A percentile compares a stretch with the other conserved stretches of the same genome.
Conservation (phyloP, 2,797 vertebrate species). For the Mareca penelope region DNA sequence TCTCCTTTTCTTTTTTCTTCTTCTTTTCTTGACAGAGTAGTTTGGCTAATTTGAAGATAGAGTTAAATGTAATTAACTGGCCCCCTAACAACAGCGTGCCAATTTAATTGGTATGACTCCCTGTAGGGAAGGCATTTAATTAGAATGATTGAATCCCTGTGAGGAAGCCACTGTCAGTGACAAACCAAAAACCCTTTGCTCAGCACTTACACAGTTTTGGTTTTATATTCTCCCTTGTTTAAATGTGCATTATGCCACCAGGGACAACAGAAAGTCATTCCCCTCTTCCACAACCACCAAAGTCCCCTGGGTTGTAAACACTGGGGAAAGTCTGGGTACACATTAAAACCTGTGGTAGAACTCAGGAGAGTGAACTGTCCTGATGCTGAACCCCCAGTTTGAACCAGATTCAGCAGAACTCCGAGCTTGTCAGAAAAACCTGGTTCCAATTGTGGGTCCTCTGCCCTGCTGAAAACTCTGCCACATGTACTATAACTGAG, state of each 20-base stretch:
- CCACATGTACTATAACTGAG: background rate
- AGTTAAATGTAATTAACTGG: constrained; percentile 74
- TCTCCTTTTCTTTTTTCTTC: background rate
- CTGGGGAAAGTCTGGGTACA: background rate
- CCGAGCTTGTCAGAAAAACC: background rate
- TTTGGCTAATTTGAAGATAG: constrained; percentile 64
- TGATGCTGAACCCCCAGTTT: background rate
- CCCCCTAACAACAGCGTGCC: constrained; percentile 54
- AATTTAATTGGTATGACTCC: constrained; percentile 67
- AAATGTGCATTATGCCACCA: background rate
- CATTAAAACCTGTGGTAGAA: background rate
- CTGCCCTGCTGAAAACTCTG: background rate
- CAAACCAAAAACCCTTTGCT: background rate
- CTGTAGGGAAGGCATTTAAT: constrained; percentile 67
- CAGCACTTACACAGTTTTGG: background rate
- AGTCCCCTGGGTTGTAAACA: background rate
- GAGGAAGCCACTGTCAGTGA: constrained; percentile 20
- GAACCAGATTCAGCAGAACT: background rate
- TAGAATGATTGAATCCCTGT: constrained; percentile 59
- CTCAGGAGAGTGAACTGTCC: background rate
- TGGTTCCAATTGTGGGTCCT: background rate
- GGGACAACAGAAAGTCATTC: background rate
- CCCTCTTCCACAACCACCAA: background rate
- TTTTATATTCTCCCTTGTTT: background rate
- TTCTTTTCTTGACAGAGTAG: constrained; percentile 42